These are phyloP conservation scores for Neoarius graeffei DNA, from an alignment of 2,113 vertebrate genomes.

Conservation along the genomic window DNA sequence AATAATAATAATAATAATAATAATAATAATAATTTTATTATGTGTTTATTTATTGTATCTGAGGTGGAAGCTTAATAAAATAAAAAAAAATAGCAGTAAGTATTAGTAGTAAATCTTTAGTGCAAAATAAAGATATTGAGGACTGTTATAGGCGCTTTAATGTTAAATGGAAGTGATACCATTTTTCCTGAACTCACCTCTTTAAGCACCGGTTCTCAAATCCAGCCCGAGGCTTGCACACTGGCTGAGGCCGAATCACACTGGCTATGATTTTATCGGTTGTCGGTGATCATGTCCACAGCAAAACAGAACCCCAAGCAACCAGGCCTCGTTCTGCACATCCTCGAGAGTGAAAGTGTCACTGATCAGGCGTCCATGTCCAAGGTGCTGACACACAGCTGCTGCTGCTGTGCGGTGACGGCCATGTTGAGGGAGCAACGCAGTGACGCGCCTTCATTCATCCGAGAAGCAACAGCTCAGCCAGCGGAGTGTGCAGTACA, in stretches of 20 bases:
- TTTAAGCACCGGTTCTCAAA: slow-evolving; percentile 63
- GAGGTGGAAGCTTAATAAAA: too few relatives aligned
- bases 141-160: background rate
- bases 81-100: background rate
- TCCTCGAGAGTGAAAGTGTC: background rate
- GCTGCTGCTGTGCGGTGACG: background rate
- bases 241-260: slow-evolving; percentile 36
- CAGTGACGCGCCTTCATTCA: slow-evolving; percentile 34
- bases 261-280: background rate
- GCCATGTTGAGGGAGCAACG: slow-evolving; percentile 50
- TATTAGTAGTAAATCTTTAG: background rate
- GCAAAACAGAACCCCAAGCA: background rate
- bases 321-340: background rate
- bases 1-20: too few relatives aligned
- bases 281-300: slow-evolving; percentile 5
- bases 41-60: too few relatives aligned
- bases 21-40: too few relatives aligned
- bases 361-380: background rate
- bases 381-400: slow-evolving; percentile 1
- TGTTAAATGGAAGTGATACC: background rate
- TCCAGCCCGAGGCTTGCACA: slow-evolving; percentile 65
- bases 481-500: background rate
- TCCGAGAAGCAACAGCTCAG: background rate
- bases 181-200: slow-evolving; percentile 60
- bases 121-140: background rate